Evolutionary conservation across 1,140 invertebrate genomes (phyloP).

Genomic region (Drosophila biarmipes): DNA sequence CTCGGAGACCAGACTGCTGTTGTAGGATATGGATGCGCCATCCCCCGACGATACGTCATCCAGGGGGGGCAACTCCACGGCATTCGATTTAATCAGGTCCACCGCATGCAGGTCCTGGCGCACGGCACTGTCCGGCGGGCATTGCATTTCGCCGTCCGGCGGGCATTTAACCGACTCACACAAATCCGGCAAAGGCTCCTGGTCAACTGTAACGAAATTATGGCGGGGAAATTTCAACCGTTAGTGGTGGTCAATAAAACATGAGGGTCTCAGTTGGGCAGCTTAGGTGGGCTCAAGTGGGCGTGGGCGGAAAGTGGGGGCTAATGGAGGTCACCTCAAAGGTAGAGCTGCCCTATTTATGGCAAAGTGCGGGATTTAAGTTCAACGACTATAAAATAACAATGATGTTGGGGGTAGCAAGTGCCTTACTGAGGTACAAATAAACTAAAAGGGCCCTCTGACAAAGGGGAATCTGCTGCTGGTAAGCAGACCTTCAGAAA

Average conservation of each 20-base stretch:
- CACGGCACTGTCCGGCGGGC: constrained; percentile 71
- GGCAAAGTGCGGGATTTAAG: constrained; percentile 4
- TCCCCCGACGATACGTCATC: neutral
- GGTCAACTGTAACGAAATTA: constrained; percentile 51
- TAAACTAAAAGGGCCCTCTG: neutral
- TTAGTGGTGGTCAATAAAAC: constrained; percentile 45
- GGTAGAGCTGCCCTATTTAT: constrained; percentile 4
- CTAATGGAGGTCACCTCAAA: constrained; percentile 17
- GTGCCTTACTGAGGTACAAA: neutral
- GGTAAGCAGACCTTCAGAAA: neutral
- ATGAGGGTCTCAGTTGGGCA: constrained; percentile 37
- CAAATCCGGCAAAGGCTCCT: constrained; percentile 38
- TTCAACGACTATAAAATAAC: constrained; percentile 7
- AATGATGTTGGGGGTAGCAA: neutral
- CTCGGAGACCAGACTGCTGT: constrained; percentile 48
- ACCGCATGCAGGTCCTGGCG: constrained; percentile 57
- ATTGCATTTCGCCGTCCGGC: constrained; percentile 68
- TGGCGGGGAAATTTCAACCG: neutral
- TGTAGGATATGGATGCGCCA: constrained; percentile 8
- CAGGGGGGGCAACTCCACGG: constrained; percentile 17
- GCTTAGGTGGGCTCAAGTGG: constrained; percentile 39
- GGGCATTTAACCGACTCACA: constrained; percentile 72
- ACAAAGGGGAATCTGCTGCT: neutral
- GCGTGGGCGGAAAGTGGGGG: neutral
- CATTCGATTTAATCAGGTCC: constrained; percentile 54